A percentile compares a stretch with the other conserved stretches of the same genome.
Conservation (phyloP, 2,113 vertebrate genomes). For the Microcebus jonahi region DNA sequence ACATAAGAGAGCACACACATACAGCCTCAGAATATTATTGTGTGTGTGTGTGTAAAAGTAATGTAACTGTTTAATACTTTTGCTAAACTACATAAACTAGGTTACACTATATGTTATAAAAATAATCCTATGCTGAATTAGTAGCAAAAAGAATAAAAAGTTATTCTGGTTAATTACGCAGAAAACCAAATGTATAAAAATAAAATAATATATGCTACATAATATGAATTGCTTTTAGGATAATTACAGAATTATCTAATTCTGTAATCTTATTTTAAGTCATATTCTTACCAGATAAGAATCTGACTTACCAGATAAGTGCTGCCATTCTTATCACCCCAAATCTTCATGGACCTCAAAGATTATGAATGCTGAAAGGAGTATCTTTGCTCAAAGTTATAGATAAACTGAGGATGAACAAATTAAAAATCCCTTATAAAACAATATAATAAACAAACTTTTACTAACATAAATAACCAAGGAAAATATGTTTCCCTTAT, state of each 20-base stretch:
- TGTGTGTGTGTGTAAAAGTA: background rate
- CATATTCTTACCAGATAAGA: slow-evolving; percentile 64
- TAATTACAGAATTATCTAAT: slow-evolving; percentile 46
- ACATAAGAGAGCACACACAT: rapidly evolving
- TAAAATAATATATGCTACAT: slow-evolving; percentile 69
- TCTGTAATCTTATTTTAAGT: slow-evolving; percentile 72
- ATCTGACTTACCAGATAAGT: slow-evolving; percentile 25
- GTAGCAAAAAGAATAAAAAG: slow-evolving; percentile 69
- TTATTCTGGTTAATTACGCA: slow-evolving; percentile 67
- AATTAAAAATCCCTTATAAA: background rate
- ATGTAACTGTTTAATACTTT: slow-evolving; percentile 36
- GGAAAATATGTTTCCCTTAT: background rate
- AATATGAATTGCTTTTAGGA: slow-evolving; percentile 66
- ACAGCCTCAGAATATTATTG: background rate
- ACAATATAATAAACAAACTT: background rate
- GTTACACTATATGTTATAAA: slow-evolving; percentile 75
- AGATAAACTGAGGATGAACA: background rate
- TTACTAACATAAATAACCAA: slow-evolving; percentile 35
- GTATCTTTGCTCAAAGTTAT: background rate
- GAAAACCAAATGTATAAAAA: slow-evolving; percentile 70
- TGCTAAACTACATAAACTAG: slow-evolving; percentile 47
- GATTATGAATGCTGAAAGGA: background rate
- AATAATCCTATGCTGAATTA: slow-evolving; percentile 72
- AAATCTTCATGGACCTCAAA: background rate
- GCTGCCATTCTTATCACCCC: background rate